Conservation (phyloP, 2,113 vertebrate species). For the Amazona vittata region DNA sequence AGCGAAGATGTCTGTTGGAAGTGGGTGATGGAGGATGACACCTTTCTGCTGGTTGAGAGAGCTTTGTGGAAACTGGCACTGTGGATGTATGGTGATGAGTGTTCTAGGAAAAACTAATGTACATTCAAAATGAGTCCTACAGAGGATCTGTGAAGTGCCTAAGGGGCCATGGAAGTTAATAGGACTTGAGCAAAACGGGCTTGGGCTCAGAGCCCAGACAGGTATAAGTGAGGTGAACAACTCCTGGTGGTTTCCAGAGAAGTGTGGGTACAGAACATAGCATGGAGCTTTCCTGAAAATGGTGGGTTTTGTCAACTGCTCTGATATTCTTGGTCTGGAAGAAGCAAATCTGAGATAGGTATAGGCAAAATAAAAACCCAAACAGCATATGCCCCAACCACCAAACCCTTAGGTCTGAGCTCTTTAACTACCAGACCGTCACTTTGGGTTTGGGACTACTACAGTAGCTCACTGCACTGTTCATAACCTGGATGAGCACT, state of each 20-base stretch:
- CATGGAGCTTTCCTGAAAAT: neutral
- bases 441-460: neutral
- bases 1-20: neutral
- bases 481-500: fast-evolving
- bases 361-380: neutral
- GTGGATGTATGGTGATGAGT: neutral
- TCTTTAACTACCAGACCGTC: neutral
- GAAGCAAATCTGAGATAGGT: neutral
- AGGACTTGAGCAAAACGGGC: neutral
- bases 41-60: neutral
- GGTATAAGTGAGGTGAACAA: neutral
- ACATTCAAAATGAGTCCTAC: neutral
- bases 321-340: neutral
- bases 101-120: neutral
- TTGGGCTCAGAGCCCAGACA: neutral
- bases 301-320: neutral
- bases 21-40: neutral
- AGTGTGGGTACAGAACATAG: neutral
- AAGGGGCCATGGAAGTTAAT: neutral
- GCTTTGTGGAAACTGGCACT: neutral
- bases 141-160: neutral
- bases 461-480: fast-evolving
- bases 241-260: neutral
- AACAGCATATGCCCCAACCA: neutral
- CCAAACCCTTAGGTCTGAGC: neutral